These are phyloP conservation scores for Neofelis nebulosa DNA, from an alignment of 2,113 vertebrate genomes.

Conservation along the genomic window DNA sequence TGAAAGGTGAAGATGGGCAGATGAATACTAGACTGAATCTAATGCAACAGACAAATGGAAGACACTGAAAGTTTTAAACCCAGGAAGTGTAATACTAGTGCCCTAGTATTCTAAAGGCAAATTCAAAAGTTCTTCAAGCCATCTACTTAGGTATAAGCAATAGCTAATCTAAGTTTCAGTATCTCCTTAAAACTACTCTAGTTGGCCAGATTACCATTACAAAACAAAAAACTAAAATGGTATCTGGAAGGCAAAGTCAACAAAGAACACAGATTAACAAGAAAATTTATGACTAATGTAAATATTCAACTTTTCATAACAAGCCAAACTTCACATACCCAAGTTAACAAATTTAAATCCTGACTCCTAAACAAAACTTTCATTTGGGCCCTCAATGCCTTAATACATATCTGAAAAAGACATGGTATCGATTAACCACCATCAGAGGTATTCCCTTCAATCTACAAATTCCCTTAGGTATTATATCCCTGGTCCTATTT, in stretches of 20 bases:
- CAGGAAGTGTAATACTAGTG: neutral
- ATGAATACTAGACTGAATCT: neutral
- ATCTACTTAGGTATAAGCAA: neutral
- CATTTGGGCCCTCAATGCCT: neutral
- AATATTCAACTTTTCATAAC: neutral
- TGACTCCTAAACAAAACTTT: neutral
- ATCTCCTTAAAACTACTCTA: neutral
- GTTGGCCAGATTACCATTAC: neutral
- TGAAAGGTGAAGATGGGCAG: neutral
- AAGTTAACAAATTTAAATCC: neutral
- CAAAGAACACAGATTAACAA: neutral
- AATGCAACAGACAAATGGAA: neutral
- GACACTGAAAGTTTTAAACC: neutral
- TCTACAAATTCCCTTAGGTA: neutral
- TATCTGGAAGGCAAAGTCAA: neutral
- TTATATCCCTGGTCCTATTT: neutral
- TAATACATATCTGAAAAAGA: neutral
- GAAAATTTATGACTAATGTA: neutral
- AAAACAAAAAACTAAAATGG: neutral
- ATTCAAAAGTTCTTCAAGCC: neutral
- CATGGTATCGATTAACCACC: neutral
- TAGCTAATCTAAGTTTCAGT: neutral
- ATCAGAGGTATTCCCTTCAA: neutral
- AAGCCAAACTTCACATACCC: neutral
- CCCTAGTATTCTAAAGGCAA: neutral